These are phyloP conservation scores for Tetrax tetrax DNA, from an alignment of 2,113 vertebrate genomes.

Conservation along the genomic window DNA sequence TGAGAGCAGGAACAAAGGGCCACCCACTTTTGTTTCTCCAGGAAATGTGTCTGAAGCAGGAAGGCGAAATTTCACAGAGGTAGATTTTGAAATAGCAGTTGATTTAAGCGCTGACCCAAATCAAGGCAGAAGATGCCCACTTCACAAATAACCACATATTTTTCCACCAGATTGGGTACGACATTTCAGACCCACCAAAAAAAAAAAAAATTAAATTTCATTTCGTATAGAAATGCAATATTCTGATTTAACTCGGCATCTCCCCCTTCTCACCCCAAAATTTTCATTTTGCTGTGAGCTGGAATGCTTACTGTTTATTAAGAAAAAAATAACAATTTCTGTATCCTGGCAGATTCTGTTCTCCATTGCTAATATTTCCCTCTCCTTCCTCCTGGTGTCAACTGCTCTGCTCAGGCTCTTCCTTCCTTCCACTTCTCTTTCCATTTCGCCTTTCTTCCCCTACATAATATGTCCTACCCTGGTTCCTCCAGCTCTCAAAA, in stretches of 20 bases:
- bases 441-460: neutral
- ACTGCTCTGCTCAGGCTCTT: neutral
- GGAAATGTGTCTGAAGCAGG: neutral
- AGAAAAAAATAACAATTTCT: neutral
- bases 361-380: neutral
- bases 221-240: neutral
- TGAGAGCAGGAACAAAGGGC: neutral
- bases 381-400: neutral
- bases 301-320: neutral
- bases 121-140: neutral
- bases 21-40: neutral
- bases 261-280: neutral
- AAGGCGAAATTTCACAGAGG: neutral
- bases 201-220: neutral
- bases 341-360: neutral
- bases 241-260: neutral
- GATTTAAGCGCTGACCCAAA: neutral
- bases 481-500: neutral
- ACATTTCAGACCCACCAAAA: neutral
- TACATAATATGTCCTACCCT: neutral
- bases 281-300: neutral
- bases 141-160: neutral
- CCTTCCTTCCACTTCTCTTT: neutral
- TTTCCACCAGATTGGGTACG: neutral
- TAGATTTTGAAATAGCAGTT: neutral